These are phyloP conservation scores for Orientallactaga sibirica DNA, from an alignment of 2,797 vertebrate species.

Conservation along the genomic window DNA sequence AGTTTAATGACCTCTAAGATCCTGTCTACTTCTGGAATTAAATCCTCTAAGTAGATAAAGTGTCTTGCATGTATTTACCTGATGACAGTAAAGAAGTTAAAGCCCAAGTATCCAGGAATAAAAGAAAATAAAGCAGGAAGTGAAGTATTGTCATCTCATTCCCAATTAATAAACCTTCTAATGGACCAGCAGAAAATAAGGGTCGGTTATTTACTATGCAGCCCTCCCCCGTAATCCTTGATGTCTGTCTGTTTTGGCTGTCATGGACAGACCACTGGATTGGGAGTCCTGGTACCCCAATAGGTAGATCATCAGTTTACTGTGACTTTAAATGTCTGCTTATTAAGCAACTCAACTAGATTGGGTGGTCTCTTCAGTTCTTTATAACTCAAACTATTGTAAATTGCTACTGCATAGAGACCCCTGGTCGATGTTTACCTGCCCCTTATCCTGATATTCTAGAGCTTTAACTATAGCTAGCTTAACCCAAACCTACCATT, in stretches of 20 bases:
- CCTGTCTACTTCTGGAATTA: conserved; percentile 29
- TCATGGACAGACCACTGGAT: background rate
- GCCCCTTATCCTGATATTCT: background rate
- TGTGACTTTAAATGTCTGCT: conserved; percentile 60
- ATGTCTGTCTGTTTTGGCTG: background rate
- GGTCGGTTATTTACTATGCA: background rate
- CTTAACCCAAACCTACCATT: conserved; percentile 2
- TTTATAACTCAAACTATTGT: conserved; percentile 42
- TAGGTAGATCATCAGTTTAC: background rate
- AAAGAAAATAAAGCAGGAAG: background rate
- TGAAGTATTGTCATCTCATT: background rate
- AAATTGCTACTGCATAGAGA: conserved; percentile 49
- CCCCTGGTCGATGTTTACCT: background rate
- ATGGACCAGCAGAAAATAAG: background rate
- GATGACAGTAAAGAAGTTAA: conserved; percentile 26
- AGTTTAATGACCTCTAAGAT: background rate
- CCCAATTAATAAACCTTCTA: background rate
- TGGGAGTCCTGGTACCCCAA: background rate
- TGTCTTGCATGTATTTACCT: conserved; percentile 2
- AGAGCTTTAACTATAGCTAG: conserved; percentile 32
- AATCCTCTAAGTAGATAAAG: background rate
- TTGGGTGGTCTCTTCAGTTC: conserved; percentile 48
- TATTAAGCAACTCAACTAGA: conserved; percentile 50
- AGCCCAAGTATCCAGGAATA: background rate
- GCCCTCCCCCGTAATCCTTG: background rate